Evolutionary conservation across 2,113 vertebrate species (phyloP).

Genomic region (Rattus rattus): DNA sequence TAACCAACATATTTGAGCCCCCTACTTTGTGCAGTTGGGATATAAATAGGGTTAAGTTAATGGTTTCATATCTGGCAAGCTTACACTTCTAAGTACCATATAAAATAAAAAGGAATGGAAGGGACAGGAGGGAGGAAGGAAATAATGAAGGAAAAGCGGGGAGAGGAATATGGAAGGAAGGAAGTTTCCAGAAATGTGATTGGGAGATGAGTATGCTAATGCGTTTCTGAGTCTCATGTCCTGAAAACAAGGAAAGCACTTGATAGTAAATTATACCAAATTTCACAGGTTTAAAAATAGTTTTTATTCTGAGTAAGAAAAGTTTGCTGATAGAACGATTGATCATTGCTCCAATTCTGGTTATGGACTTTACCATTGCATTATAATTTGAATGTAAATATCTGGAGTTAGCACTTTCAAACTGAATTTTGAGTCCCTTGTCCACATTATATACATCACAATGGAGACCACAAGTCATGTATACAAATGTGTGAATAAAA

Average conservation of each 20-base stretch:
- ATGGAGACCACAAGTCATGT: not conserved
- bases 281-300: not conserved
- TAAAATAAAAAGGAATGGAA: not conserved
- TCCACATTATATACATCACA: not conserved
- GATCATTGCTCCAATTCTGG: not conserved
- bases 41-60: not conserved
- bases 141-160: no score
- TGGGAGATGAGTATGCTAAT: not conserved
- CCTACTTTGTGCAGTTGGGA: not conserved
- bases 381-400: constrained; percentile 29
- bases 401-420: not conserved
- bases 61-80: fast-evolving
- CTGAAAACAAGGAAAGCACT: not conserved
- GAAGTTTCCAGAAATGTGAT: not conserved
- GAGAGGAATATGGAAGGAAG: no score
- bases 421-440: not conserved
- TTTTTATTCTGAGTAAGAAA: not conserved
- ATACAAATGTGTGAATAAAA: not conserved
- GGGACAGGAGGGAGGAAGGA: not conserved
- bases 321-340: not conserved
- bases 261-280: not conserved
- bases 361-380: not conserved
- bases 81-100: not conserved
- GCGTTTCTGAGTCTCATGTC: not conserved
- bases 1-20: not conserved